Evolutionary conservation across 2,888 invertebrate genomes (phyloP).

Genomic region (Drosophila nigritarsus): DNA sequence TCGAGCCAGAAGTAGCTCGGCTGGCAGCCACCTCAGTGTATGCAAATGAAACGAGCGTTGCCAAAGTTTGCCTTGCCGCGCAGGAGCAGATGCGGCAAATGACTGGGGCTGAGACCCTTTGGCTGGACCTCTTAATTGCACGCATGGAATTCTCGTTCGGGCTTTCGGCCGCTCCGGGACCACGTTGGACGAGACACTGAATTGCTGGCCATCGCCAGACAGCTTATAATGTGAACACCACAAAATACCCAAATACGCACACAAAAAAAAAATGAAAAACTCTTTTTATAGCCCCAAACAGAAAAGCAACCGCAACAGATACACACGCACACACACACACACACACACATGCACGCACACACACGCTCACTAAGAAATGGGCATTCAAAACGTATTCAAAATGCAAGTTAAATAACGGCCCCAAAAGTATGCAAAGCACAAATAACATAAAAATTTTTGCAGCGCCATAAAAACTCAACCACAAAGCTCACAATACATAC

Average conservation of each 20-base stretch:
- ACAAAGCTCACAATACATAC: constrained; percentile 37
- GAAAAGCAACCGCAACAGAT: constrained; percentile 20
- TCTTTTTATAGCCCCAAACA: constrained; percentile 57
- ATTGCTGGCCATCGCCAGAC: constrained; percentile 6
- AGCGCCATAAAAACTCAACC: constrained; percentile 46
- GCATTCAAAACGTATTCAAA: constrained; percentile 74
- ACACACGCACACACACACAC: constrained; percentile 6
- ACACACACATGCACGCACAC: background rate
- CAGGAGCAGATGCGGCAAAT: constrained; percentile 42
- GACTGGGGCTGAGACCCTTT: constrained; percentile 31
- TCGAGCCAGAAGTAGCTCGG: constrained; percentile 4
- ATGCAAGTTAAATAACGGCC: constrained; percentile 74
- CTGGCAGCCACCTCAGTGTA: constrained; percentile 54
- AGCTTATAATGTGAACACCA: constrained; percentile 64
- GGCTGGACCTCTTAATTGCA: constrained; percentile 62
- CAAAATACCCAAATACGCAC: constrained; percentile 38
- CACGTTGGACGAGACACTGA: background rate
- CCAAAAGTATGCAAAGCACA: constrained; percentile 70
- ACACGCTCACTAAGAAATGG: constrained; percentile 37
- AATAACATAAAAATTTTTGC: constrained; percentile 64
- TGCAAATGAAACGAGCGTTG: constrained; percentile 65
- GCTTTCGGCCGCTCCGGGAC: background rate
- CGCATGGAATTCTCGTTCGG: constrained; percentile 47
- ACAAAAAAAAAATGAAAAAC: constrained; percentile 20
- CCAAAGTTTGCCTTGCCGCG: constrained; percentile 29